These are phyloP conservation scores for Passer domesticus DNA, from an alignment of 2,113 vertebrate species.

Conservation along the genomic window DNA sequence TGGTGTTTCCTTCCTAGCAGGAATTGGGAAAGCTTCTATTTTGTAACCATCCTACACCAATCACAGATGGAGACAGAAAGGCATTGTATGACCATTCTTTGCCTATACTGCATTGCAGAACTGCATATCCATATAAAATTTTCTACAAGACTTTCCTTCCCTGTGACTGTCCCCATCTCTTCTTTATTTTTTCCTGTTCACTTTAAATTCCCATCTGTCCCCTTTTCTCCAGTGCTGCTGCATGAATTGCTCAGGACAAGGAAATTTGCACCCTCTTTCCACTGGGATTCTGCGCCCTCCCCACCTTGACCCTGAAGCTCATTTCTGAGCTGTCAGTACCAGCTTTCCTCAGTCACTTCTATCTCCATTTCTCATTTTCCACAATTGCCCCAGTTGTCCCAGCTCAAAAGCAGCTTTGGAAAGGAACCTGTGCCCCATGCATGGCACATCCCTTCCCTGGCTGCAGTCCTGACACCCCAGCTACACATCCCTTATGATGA, in stretches of 20 bases:
- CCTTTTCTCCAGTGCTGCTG: neutral
- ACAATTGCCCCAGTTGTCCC: neutral
- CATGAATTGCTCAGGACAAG: neutral
- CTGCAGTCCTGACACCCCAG: neutral
- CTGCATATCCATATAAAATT: neutral
- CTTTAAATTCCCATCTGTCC: neutral
- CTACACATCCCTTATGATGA: neutral
- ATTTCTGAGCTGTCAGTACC: neutral
- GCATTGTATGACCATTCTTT: neutral
- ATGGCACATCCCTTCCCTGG: neutral
- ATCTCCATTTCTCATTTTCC: neutral
- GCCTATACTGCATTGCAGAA: neutral
- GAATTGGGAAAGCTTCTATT: neutral
- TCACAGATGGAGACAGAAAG: neutral
- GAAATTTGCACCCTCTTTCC: neutral
- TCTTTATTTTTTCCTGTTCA: neutral
- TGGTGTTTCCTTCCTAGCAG: neutral
- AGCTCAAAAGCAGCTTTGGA: neutral
- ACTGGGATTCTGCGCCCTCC: neutral
- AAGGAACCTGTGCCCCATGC: accelerated
- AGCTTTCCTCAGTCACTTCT: neutral
- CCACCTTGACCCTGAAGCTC: neutral
- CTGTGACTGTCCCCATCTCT: neutral
- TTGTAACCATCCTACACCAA: neutral
- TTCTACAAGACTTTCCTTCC: neutral